Base-by-base conservation (phyloP, 2,888 invertebrate genomes). In the Arge pagana region DNA sequence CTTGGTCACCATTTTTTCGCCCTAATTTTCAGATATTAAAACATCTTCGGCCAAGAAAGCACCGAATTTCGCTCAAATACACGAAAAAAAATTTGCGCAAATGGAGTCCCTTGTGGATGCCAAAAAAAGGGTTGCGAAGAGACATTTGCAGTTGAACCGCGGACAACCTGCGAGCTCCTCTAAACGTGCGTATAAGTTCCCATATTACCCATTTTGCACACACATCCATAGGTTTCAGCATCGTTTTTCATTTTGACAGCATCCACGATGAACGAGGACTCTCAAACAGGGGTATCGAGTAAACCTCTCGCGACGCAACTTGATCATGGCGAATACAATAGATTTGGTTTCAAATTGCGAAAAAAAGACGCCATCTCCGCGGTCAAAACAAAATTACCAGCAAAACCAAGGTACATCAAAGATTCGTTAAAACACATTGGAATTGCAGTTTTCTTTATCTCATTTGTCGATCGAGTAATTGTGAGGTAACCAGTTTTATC, bases 21-120 rank as follows among this genome's bases (percentile, higher is more conserved):
- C n/a, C 6, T 19, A 19, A 49, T 36, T 35, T 18, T 3, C 42
- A 66, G 70, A 55, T 11, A n/a, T 21, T n/a, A 71, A 65, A 42
- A 58, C 57, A 13, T 62, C 63, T 8, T 50, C 56, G 0, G 51
- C 81, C 37, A 83, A 78, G 4, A 85, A 83, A 74, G 72, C 86
- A 67, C 89, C 89, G 0, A 85, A 89, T 76, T 89, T 89, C 70
- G 81, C 84, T 0, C 81, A 83, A 3, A 80, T 89, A 45, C 89
- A 89, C 66, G 80, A 85, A 68, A 82, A 80, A 62, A 80, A 82
- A 48, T 87, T 85, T 64, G 80, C 80, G 21, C 82, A 82, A 74
- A 85, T 88, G 85, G 87, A 88, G 76, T 86, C 85, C 10, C 68
- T 89, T 11, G 74, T 80, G 33, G 85, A 88, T 64, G 67, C 65